Base-by-base conservation (phyloP, 2,113 vertebrate species). In the Alouatta palliata region DNA sequence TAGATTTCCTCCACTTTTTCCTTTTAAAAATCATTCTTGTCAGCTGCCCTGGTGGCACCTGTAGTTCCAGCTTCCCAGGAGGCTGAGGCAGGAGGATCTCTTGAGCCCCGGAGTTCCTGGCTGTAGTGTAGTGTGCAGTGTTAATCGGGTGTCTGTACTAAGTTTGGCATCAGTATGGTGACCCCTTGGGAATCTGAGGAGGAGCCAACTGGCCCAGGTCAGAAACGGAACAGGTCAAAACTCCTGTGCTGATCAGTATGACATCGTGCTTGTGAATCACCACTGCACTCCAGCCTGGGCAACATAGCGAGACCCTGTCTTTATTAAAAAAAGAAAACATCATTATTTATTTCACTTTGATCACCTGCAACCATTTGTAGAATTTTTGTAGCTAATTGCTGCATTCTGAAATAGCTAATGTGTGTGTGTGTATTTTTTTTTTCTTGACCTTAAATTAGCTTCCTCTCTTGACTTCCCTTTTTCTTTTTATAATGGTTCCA, bases 401-500 rank as follows among this genome's bases (percentile, higher is more conserved):
- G 5, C 40, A 61, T 68, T 85, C 32, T 88, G 79, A 84, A 88
- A 58, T 25, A 16, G 2, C 70, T 75, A 25, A 91, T 35, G 5
- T 80, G 20, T 6, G 54, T 52, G 52, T 52, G 52, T 52, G 52
- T 49, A 5, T 17, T 30, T 32, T 73, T 45, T 54, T 88, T 83
- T 80, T n/a, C 43, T 32, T 25, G 2, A 52, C 5, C 19, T 92
- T 47, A 27, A 37, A 32, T 20, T 68, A 77, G 35, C 30, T 85
- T 95, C 71, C 35, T 89, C 71, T 89, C 49, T 73, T 58, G 40
- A 82, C 77, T 89, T 93, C 84, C 40, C 17, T 58, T 64, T 95
- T 84, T 45, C 14, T 17, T 66, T 85, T 56, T 10, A n/a, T n/a
- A n/a, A 20, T 43, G 43, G 75, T 43, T 66, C n/a, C 0, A 2